phyloP scores from a whole-genome alignment of 1,140 invertebrate species.

The Notospermus geniculatus region DNA sequence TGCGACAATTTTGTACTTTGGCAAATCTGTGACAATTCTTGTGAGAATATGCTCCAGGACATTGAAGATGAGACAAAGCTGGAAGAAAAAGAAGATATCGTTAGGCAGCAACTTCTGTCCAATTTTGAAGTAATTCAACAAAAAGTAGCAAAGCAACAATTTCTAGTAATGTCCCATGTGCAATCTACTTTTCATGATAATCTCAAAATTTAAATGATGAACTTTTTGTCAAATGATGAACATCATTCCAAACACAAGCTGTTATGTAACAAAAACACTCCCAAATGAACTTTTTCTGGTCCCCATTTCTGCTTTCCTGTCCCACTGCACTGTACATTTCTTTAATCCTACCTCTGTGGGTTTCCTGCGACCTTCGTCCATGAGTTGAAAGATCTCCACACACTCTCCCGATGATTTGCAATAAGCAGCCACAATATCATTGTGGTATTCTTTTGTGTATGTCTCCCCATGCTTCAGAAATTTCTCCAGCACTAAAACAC shows the following conservation, averaged over 20 bases:
- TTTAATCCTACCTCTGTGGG: slow-evolving; percentile 17
- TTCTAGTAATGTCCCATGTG: neutral
- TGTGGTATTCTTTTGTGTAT: slow-evolving; percentile 12
- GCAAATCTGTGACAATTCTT: slow-evolving; percentile 24
- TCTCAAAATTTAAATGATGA: neutral
- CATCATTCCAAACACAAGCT: neutral
- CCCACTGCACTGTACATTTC: neutral
- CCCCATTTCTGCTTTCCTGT: too few species aligned
- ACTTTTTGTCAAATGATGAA: neutral
- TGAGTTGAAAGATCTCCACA: slow-evolving; percentile 23
- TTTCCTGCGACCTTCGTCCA: slow-evolving; percentile 27
- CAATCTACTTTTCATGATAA: neutral
- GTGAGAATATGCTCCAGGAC: slow-evolving; percentile 26
- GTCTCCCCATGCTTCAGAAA: slow-evolving; percentile 19
- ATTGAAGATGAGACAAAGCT: slow-evolving; percentile 24
- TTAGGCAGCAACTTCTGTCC: neutral
- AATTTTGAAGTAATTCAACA: neutral
- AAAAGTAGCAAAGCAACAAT: neutral
- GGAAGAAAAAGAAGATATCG: slow-evolving; percentile 1
- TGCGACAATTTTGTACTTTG: slow-evolving; percentile 15
- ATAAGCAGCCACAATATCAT: slow-evolving; percentile 28
- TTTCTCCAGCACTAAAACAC: slow-evolving; percentile 27
- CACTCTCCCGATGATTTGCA: slow-evolving; percentile 26
- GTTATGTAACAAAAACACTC: neutral
- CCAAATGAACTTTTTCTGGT: too few species aligned